Evolutionary conservation across 2,888 invertebrate species (phyloP), one percentile per base, ranked within the genome.

Genomic region (Amphimallon solstitiale): DNA sequence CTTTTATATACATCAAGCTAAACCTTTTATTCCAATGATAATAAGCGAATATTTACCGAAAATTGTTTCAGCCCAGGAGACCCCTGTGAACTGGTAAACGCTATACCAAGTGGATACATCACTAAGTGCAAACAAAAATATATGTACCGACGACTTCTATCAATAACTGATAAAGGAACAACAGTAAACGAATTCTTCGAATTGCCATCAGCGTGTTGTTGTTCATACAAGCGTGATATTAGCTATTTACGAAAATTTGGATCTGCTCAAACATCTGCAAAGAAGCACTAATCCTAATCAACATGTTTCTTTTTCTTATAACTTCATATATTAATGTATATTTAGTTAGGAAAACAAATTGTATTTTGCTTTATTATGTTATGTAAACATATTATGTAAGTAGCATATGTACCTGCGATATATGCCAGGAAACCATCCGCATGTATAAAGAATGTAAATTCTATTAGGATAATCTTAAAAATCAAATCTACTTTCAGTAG

Each of bases 151-250:
- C 83, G 85, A 70, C 74, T 89, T 64, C 74, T 88, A 14, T 86
- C 89, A 0, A 71, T 91, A 0, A 83, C 81, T 48, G 76, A 80
- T 0, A 77, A 80, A 7, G 85, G 85, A 0, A 75, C 81, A 5
- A 76, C 86, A 1, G 72, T 80, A 9, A 81, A 84, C 14, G 87
- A 86, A 64, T 77, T 81, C 7, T 88, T 92, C 68, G 82, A 84
- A 73, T 82, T 93, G 59, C 93, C 93, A 0, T 90, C 91, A 17
- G 92, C 92, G 73, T 93, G 93, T 77, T 88, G 90, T 56, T 93
- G 93, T 65, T 75, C 80, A 2, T 81, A 80, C 63, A 79, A 71
- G 63, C 72, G 72, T 12, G 76, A 76, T 71, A 56, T 70, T 3
- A 70, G 73, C 7, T 73, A 72, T 68, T 65, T 75, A 46, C 60